Conservation (phyloP, 2,797 vertebrate genomes). For the Rhinogobio ventralis region DNA sequence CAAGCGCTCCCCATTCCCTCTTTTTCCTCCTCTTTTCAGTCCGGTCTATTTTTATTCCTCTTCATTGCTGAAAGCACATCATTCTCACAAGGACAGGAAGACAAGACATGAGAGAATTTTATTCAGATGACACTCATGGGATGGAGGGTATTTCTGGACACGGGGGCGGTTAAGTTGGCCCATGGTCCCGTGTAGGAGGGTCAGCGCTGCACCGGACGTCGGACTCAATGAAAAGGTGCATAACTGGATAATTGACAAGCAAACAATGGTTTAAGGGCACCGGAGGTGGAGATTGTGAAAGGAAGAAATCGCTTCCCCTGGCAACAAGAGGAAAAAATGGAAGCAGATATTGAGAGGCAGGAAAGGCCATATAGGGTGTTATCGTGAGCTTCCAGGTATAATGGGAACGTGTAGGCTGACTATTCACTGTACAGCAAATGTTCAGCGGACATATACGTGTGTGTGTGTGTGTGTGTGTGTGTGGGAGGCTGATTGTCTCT, state of each 20-base stretch:
- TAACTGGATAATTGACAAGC: slow-evolving; percentile 40
- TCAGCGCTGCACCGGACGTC: slow-evolving; percentile 18
- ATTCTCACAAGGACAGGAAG: slow-evolving; percentile 59
- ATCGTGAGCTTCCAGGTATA: slow-evolving; percentile 54
- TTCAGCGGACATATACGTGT: slow-evolving; percentile 40
- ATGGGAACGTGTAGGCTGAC: slow-evolving; percentile 56
- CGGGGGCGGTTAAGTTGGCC: slow-evolving; percentile 8
- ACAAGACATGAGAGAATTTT: slow-evolving; percentile 41
- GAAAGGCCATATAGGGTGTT: slow-evolving; percentile 63
- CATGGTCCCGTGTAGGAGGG: slow-evolving; percentile 36
- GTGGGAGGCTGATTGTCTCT: slow-evolving; percentile 64
- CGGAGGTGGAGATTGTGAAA: slow-evolving; percentile 39
- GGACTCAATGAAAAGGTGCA: slow-evolving; percentile 33
- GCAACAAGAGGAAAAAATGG: slow-evolving; percentile 49
- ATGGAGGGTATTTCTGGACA: slow-evolving; percentile 55
- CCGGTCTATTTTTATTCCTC: slow-evolving; percentile 61
- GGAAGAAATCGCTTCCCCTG: slow-evolving; percentile 46
- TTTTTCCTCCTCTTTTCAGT: slow-evolving; percentile 54
- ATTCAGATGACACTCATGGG: slow-evolving; percentile 39
- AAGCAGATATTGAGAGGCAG: slow-evolving; percentile 39
- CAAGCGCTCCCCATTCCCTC: slow-evolving; percentile 32
- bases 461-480: slow-evolving; percentile 35
- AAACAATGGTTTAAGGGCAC: slow-evolving; percentile 36
- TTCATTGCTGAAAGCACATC: slow-evolving; percentile 57
- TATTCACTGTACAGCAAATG: slow-evolving; percentile 46